These are phyloP conservation scores for Nothoprocta pentlandii DNA, from an alignment of 2,113 vertebrate species.

Conservation along the genomic window DNA sequence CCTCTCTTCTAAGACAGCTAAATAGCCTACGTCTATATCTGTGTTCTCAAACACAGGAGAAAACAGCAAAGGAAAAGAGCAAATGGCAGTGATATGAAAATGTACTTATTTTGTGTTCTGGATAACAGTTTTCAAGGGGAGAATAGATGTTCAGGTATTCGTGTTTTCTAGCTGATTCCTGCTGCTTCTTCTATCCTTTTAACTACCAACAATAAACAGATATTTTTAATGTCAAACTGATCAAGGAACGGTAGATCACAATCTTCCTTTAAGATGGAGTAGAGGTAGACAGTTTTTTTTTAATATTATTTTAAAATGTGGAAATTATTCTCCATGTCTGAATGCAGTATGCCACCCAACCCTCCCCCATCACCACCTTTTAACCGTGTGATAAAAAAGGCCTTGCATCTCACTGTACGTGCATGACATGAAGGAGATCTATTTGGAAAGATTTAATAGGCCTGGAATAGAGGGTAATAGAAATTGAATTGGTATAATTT, in stretches of 20 bases:
- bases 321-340: slow-evolving; percentile 69
- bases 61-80: not conserved
- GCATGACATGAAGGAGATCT: slow-evolving; percentile 72
- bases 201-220: slow-evolving; percentile 55
- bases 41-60: not conserved
- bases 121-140: slow-evolving; percentile 18
- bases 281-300: slow-evolving; percentile 69
- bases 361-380: not conserved
- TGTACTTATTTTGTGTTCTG: not conserved
- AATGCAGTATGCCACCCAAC: slow-evolving; percentile 32
- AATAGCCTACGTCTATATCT: not conserved
- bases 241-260: slow-evolving; percentile 54
- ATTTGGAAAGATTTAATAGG: slow-evolving; percentile 75
- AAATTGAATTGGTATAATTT: slow-evolving; percentile 74
- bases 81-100: slow-evolving; percentile 13
- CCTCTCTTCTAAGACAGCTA: not conserved
- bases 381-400: slow-evolving; percentile 73
- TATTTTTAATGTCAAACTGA: slow-evolving; percentile 40
- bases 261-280: slow-evolving; percentile 34
- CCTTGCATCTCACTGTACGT: slow-evolving; percentile 33
- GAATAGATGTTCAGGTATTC: not conserved
- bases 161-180: not conserved
- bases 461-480: slow-evolving; percentile 70
- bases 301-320: slow-evolving; percentile 68
- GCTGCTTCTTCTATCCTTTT: slow-evolving; percentile 32